A percentile compares a stretch with the other conserved stretches of the same genome.
Evolutionary conservation across 2,797 vertebrate species (phyloP).

Genomic region (Labroides dimidiatus): DNA sequence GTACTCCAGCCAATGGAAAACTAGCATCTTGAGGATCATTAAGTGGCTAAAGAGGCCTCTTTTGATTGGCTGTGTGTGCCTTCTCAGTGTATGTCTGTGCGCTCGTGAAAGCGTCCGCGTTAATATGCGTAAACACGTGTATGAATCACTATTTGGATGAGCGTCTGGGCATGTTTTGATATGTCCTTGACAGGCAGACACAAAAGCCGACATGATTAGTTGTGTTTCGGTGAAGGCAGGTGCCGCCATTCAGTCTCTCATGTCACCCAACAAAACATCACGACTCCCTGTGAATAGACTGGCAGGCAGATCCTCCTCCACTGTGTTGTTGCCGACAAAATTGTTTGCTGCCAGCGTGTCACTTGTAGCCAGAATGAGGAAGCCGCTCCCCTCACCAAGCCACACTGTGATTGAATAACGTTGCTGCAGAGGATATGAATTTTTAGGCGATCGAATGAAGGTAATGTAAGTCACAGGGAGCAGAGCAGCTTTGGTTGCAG

Average conservation of each 20-base stretch:
- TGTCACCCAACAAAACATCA: constrained; percentile 59
- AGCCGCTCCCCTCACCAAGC: constrained; percentile 30
- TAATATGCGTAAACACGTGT: constrained; percentile 59
- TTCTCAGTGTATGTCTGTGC: constrained; percentile 7
- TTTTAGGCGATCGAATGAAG: constrained; percentile 56
- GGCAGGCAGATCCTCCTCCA: constrained; percentile 51
- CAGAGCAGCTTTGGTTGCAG: constrained; percentile 57
- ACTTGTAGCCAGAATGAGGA: constrained; percentile 33
- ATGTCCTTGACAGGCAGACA: constrained; percentile 54
- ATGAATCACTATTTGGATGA: constrained; percentile 44
- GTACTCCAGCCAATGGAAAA: constrained; percentile 75
- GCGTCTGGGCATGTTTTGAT: constrained; percentile 46
- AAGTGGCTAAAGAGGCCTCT: constrained; percentile 68
- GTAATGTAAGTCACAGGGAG: constrained; percentile 50
- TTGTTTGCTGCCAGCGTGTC: constrained; percentile 51
- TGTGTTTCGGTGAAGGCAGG: constrained; percentile 57
- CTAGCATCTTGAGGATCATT: constrained; percentile 76
- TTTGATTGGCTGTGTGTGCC: constrained; percentile 50
- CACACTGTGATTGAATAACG: constrained; percentile 59
- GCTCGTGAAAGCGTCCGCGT: constrained; percentile 28
- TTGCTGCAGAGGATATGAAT: constrained; percentile 57
- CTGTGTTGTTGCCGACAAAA: constrained; percentile 52
- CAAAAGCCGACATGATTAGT: constrained; percentile 64
- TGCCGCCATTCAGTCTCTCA: constrained; percentile 62
- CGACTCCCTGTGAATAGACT: constrained; percentile 54